Conservation (phyloP, 2,797 vertebrate genomes). For the Eurystomus glaucurus region DNA sequence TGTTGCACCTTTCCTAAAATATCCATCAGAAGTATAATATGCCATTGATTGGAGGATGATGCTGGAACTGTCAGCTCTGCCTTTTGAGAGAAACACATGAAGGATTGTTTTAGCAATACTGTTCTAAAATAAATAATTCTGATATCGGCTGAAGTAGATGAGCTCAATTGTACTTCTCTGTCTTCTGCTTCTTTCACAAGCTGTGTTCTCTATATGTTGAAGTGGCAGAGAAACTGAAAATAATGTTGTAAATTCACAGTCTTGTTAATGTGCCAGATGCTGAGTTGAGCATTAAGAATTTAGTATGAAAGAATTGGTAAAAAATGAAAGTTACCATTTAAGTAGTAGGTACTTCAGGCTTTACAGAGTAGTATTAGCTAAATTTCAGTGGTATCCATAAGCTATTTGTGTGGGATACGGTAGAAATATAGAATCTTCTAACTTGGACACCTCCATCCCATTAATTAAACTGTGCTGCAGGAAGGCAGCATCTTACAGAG, state of each 20-base stretch:
- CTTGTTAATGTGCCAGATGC: not conserved
- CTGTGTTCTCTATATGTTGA: not conserved
- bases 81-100: not conserved
- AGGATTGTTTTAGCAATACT: not conserved
- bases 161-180: not conserved
- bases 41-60: not conserved
- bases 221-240: not conserved
- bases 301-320: not conserved
- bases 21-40: not conserved
- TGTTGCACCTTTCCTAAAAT: not conserved
- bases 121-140: not conserved
- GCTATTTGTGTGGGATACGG: not conserved
- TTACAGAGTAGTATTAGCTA: not conserved
- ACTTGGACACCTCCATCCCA: not conserved
- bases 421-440: not conserved
- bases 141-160: not conserved
- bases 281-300: not conserved
- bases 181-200: not conserved
- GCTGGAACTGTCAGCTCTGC: not conserved
- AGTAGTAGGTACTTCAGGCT: not conserved
- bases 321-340: not conserved
- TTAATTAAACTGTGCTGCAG: not conserved
- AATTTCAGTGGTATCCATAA: not conserved
- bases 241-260: not conserved
- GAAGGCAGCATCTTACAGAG: slow-evolving; percentile 2